phyloP scores from a whole-genome alignment of 2,797 vertebrate species.

The Nannoperca australis region DNA sequence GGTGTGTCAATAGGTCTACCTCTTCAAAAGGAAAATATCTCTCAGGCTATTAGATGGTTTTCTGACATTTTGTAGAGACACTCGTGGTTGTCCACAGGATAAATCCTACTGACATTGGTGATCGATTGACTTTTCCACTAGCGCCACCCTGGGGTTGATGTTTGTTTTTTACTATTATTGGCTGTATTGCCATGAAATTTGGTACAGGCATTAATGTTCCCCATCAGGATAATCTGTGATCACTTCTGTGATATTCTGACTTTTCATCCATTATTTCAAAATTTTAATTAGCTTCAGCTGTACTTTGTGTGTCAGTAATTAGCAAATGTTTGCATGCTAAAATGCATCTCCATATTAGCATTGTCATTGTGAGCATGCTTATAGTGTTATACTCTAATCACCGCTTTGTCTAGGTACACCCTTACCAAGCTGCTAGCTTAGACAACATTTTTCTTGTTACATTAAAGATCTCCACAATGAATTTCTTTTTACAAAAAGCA shows the following conservation, averaged over 20 bases:
- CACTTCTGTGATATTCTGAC: neutral
- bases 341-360: neutral
- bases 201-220: too few species aligned
- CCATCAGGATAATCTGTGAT: neutral
- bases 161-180: neutral
- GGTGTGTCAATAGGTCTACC: neutral
- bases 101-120: neutral
- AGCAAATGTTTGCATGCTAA: neutral
- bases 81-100: neutral
- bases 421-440: neutral
- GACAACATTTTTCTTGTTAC: neutral
- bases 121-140: neutral
- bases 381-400: neutral
- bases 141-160: neutral
- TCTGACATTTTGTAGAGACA: neutral
- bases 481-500: neutral
- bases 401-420: neutral
- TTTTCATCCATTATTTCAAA: neutral
- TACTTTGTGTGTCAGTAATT: neutral
- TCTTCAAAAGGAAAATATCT: neutral
- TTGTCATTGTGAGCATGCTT: neutral
- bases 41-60: neutral
- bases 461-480: neutral
- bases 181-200: neutral
- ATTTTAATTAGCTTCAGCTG: neutral